These are phyloP conservation scores for Diplodus sargus DNA, from an alignment of 2,797 vertebrate species.

Conservation along the genomic window DNA sequence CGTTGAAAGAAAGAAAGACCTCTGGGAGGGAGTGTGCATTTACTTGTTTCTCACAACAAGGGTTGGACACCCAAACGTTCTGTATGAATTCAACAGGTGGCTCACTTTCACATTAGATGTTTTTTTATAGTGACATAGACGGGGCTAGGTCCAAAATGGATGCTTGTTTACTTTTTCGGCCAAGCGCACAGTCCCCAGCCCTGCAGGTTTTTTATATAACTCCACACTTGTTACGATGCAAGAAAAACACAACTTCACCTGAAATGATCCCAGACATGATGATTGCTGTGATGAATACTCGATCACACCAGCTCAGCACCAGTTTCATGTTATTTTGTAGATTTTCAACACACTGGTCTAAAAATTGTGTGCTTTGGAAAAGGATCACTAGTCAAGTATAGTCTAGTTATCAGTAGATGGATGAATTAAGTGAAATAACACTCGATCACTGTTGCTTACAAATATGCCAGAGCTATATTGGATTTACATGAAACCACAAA, in stretches of 20 bases:
- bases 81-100: no score
- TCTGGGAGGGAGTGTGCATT: no score
- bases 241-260: background rate
- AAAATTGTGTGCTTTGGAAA: background rate
- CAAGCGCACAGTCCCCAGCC: background rate
- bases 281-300: background rate
- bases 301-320: background rate
- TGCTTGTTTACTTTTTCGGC: conserved; percentile 6
- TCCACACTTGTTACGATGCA: background rate
- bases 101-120: background rate
- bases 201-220: background rate
- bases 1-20: no score
- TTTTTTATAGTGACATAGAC: background rate
- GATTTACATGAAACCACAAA: background rate
- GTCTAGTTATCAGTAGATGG: background rate
- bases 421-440: background rate
- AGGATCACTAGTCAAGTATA: background rate
- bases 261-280: background rate
- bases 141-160: background rate
- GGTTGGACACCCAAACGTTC: no score
- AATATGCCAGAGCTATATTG: background rate
- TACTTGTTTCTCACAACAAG: no score
- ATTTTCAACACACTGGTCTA: background rate
- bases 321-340: background rate
- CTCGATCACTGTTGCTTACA: background rate